phyloP scores from a whole-genome alignment of 92 coral and sea anemone species.

The Epizoanthus stellaris region DNA sequence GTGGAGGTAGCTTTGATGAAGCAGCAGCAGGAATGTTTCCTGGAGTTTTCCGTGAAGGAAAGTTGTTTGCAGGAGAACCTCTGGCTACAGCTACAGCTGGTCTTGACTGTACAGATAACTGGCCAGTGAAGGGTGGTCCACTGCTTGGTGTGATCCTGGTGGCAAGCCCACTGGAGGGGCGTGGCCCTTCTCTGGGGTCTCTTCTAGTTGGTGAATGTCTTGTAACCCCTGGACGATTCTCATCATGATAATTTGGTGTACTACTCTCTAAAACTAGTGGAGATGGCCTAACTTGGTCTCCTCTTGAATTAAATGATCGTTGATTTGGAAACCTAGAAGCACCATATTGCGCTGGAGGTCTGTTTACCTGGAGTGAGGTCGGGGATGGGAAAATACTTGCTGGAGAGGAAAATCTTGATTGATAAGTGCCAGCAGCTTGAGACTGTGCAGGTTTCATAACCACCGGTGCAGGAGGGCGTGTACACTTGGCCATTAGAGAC shows the following conservation, averaged over 20 bases:
- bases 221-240: neutral
- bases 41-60: conserved; percentile 3
- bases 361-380: neutral
- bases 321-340: conserved; percentile 7
- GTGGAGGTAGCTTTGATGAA: conserved; percentile 64
- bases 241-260: neutral
- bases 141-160: neutral
- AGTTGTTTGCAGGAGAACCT: neutral
- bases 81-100: neutral
- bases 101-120: neutral
- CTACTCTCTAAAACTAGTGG: neutral
- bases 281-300: neutral
- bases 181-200: neutral
- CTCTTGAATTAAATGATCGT: neutral
- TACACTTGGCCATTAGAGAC: conserved; percentile 81
- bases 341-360: neutral
- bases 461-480: conserved; percentile 87
- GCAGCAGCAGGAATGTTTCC: neutral
- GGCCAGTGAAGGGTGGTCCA: neutral
- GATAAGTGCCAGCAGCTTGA: neutral
- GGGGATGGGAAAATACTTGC: neutral
- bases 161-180: neutral
- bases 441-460: conserved; percentile 45
- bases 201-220: neutral
- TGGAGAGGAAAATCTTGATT: conserved; percentile 6